Conservation (phyloP, 2,113 vertebrate genomes). For the Phylloscopus trochilus region DNA sequence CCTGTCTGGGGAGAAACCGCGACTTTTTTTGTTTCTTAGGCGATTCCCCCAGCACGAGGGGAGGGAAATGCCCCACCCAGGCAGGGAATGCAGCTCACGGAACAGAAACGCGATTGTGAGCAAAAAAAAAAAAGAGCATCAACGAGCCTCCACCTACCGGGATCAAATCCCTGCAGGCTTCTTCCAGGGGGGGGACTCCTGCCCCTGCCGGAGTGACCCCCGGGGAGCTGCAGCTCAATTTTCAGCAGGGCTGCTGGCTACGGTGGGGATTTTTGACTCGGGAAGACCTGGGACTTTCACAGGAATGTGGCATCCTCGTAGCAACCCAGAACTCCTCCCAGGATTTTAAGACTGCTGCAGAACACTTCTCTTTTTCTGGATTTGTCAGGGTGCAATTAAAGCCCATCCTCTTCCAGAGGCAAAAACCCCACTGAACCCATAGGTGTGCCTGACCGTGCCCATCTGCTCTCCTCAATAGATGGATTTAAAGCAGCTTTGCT, state of each 20-base stretch:
- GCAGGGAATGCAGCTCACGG: slow-evolving; percentile 15
- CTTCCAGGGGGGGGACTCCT: background rate
- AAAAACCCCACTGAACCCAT: background rate
- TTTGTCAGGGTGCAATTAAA: background rate
- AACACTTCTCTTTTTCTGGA: background rate
- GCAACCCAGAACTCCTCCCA: background rate
- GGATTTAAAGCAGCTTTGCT: background rate
- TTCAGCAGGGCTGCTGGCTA: background rate
- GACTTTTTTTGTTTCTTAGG: background rate
- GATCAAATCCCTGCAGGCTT: background rate
- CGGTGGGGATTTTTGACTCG: background rate
- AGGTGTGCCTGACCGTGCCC: background rate
- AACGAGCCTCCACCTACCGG: background rate
- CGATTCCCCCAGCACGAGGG: background rate
- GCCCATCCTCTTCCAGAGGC: background rate
- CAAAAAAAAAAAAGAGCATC: slow-evolving; percentile 1
- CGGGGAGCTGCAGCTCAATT: background rate
- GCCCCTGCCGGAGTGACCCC: background rate
- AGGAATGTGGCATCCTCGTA: background rate
- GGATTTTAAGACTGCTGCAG: background rate
- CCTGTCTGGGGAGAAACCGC: background rate
- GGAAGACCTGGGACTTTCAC: background rate
- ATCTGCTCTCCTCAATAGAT: background rate
- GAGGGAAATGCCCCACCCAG: slow-evolving; percentile 58
- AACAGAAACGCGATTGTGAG: background rate